A percentile compares a stretch with the other conserved stretches of the same genome.
Evolutionary conservation across 2,888 invertebrate species (phyloP).

Genomic region (Apomyelois bistriatella): DNA sequence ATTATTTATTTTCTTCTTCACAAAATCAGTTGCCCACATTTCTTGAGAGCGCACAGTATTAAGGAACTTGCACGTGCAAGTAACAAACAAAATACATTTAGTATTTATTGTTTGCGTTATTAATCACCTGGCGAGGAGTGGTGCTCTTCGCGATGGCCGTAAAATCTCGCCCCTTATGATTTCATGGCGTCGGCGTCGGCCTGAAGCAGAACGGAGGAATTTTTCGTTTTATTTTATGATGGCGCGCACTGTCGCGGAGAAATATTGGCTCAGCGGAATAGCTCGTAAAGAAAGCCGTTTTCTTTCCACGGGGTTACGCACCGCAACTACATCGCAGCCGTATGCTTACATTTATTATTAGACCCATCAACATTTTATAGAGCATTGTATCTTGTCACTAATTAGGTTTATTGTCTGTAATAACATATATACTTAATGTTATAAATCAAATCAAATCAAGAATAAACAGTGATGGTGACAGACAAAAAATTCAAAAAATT

Average conservation of each 20-base stretch:
- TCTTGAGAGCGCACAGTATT: not conserved
- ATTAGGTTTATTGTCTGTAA: conserved; percentile 21
- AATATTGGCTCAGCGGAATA: conserved; percentile 79
- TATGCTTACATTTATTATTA: conserved; percentile 60
- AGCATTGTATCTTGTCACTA: conserved; percentile 33
- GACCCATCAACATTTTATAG: conserved; percentile 43
- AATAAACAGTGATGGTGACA: too few species aligned
- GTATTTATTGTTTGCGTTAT: conserved; percentile 46
- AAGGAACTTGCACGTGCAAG: not conserved
- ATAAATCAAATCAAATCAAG: too few species aligned
- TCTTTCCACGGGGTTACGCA: conserved; percentile 73
- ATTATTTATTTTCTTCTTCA: not conserved
- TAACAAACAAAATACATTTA: conserved; percentile 14
- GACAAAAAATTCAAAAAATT: too few species aligned
- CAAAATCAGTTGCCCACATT: not conserved
- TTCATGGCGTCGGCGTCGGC: conserved; percentile 62
- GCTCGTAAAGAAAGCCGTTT: conserved; percentile 78
- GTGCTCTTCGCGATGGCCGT: conserved; percentile 58
- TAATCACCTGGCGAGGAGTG: conserved; percentile 63
- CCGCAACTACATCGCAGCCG: conserved; percentile 59
- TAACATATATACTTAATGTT: too few species aligned
- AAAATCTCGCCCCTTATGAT: conserved; percentile 76
- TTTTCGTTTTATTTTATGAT: conserved; percentile 81
- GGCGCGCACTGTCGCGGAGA: conserved; percentile 78
- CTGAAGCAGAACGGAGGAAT: conserved; percentile 70